Evolutionary conservation across 2,797 vertebrate genomes (phyloP).

Genomic region (Spinus olivaceus): DNA sequence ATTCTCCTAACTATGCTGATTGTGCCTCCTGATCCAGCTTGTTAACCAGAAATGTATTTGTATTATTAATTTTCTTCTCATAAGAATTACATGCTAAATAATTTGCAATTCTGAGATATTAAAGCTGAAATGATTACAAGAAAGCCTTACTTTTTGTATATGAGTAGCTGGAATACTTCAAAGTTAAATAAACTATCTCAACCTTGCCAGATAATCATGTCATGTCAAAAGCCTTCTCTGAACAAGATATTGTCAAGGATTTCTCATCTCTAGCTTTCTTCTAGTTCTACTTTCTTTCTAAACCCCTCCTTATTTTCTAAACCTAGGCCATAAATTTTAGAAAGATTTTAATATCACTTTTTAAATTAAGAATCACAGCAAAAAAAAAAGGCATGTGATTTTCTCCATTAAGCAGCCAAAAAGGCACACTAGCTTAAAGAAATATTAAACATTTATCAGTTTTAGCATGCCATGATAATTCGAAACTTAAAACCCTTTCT

Average conservation of each 20-base stretch:
- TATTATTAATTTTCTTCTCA: neutral
- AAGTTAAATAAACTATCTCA: neutral
- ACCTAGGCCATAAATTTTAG: neutral
- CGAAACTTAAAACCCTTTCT: neutral
- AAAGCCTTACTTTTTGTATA: neutral
- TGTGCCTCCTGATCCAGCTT: neutral
- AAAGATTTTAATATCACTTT: neutral
- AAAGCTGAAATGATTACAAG: neutral
- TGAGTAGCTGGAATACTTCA: neutral
- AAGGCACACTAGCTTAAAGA: neutral
- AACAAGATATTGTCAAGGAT: neutral
- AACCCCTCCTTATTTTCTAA: neutral
- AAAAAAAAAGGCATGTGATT: neutral
- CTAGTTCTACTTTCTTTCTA: neutral
- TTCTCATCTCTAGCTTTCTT: neutral
- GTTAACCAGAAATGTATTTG: neutral
- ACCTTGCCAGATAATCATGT: neutral
- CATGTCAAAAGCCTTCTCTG: neutral
- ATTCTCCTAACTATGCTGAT: neutral
- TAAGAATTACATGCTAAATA: neutral
- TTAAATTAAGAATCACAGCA: neutral
- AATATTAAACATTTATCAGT: neutral
- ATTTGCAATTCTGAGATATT: neutral
- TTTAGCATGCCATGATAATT: neutral
- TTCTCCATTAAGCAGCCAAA: neutral